Conservation (phyloP, 2,888 invertebrate species). For the Plebejus argus region DNA sequence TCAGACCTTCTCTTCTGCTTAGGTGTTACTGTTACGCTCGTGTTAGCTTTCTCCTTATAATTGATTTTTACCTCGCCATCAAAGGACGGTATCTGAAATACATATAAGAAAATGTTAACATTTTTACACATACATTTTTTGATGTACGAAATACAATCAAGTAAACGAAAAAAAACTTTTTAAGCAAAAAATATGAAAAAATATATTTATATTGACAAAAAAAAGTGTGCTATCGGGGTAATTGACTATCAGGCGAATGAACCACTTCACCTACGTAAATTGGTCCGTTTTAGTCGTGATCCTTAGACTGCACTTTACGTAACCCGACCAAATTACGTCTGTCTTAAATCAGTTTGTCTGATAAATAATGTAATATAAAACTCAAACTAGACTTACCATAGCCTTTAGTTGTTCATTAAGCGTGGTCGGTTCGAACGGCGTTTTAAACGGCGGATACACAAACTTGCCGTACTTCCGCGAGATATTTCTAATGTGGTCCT, state of each 20-base stretch:
- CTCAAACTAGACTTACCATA: constrained; percentile 77
- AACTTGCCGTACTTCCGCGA: constrained; percentile 86
- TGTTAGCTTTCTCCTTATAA: constrained; percentile 50
- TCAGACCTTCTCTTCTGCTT: constrained; percentile 59
- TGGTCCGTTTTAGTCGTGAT: no score
- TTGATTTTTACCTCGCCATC: constrained; percentile 58
- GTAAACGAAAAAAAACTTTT: no score
- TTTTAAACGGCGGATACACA: constrained; percentile 86
- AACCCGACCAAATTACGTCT: no score
- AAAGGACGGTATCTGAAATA: constrained; percentile 64
- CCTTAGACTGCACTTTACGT: no score
- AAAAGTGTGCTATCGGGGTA: no score
- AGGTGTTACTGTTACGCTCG: constrained; percentile 47
- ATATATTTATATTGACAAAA: no score
- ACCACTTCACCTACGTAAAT: no score
- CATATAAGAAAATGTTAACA: not conserved
- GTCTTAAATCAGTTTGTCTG: no score
- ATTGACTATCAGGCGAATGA: no score
- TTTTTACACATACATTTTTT: no score
- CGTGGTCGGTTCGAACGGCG: constrained; percentile 83
- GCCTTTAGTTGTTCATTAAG: constrained; percentile 82
- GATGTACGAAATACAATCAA: no score
- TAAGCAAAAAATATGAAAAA: no score
- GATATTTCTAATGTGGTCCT: constrained; percentile 87
- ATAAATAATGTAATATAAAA: not conserved